These are phyloP conservation scores for Brachionus plicatilis DNA, from an alignment of 1,140 invertebrate genomes.

Conservation along the genomic window DNA sequence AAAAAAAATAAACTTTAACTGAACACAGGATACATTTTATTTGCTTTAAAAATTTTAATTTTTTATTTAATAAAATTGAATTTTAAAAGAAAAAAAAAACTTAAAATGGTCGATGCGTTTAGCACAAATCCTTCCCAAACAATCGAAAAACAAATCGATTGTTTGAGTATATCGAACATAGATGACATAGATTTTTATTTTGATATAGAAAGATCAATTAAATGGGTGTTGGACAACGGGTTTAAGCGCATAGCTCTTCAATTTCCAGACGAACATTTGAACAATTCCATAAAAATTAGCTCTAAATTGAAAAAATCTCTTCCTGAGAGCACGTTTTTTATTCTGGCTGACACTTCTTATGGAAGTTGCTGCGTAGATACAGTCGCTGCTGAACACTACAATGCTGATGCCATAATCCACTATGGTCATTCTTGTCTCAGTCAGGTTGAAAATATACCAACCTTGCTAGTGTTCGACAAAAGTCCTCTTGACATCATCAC, in stretches of 20 bases:
- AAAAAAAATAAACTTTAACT: background rate
- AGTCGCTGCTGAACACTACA: slow-evolving; percentile 74
- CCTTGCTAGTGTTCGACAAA: slow-evolving; percentile 60
- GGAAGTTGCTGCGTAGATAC: slow-evolving; percentile 88
- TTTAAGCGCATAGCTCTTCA: slow-evolving; percentile 69
- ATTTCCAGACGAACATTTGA: slow-evolving; percentile 76
- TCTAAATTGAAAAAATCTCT: slow-evolving; percentile 61
- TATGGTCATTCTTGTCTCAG: slow-evolving; percentile 82
- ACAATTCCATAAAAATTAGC: slow-evolving; percentile 66
- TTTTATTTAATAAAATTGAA: background rate
- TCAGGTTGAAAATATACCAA: slow-evolving; percentile 61
- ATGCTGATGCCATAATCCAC: slow-evolving; percentile 79
- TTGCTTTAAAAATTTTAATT: background rate
- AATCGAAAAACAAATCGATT: slow-evolving; percentile 18
- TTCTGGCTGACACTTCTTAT: slow-evolving; percentile 85
- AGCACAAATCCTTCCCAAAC: background rate
- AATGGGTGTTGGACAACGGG: background rate
- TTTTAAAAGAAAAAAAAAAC: background rate
- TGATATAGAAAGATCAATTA: slow-evolving; percentile 2
- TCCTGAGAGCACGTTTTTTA: slow-evolving; percentile 62
- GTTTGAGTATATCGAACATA: background rate
- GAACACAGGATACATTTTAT: background rate
- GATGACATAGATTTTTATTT: slow-evolving; percentile 31
- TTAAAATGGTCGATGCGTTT: slow-evolving; percentile 25
- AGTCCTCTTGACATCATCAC: slow-evolving; percentile 44